Base-by-base conservation (phyloP, 2,113 vertebrate genomes). In the Bubalus kerabau region DNA sequence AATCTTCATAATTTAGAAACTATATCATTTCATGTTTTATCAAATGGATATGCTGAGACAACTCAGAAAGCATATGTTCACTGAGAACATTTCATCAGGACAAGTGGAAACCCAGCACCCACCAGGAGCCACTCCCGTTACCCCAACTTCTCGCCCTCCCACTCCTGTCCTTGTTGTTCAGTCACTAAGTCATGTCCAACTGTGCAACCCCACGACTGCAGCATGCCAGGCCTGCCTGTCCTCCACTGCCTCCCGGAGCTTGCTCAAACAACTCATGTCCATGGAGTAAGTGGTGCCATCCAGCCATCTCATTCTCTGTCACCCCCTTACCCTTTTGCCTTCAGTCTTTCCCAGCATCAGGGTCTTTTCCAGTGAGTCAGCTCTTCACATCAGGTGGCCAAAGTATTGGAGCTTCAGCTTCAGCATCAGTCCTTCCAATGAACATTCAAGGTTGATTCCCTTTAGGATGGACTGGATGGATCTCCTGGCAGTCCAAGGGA, bases 111-210 rank as follows among this genome's bases (percentile, higher is more conserved):
- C 6, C 11, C 12, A 1, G 6, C 13, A 2, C 30, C 36, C 30
- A 2, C 0, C 0, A 1, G 40, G 16, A 5, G 13, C 3, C 32
- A 15, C 6, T 24, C 5, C 21, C 40, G 0, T 14, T 0, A 7
- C 19, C 15, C 32, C 7, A 0, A 0, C 19, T 36, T 36, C 26
- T 30, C 32, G 6, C 36, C n/a, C 2, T 12, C 26, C 40, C 7
- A 0, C 19, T 5, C 30, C 23, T 2, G 7, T 32, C 62, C 46
- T 2, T 0, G 40, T 1, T n/a, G n/a, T 12, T 40, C 19, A 0
- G 5, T 40, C n/a, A 2, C 67, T 40, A 5, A 36, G 10, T 40
- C 36, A 0, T 40, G 67, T 23, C 5, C 19, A 17, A 0, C 67
- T 23, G 36, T 24, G 19, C 67, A 23, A 1, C 10, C 36, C 67